Evolutionary conservation across 2,113 vertebrate species (phyloP).

Genomic region (Promerops cafer): DNA sequence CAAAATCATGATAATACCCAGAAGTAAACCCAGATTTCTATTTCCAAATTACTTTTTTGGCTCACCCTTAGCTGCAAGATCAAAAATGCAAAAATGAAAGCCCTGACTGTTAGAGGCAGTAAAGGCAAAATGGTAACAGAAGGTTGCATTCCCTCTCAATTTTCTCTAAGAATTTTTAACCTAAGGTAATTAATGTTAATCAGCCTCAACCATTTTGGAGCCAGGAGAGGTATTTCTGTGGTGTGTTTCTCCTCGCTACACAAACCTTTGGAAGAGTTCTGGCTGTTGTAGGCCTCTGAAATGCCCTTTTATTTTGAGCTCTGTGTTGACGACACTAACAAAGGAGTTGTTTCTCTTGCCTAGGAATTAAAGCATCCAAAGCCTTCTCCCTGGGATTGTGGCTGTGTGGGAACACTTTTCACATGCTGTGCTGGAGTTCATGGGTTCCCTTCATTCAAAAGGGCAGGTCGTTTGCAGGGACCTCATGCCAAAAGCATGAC

Average conservation of each 20-base stretch:
- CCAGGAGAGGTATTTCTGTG: background rate
- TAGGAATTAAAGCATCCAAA: background rate
- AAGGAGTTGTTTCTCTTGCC: slow-evolving; percentile 40
- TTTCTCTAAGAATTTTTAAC: background rate
- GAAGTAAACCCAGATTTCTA: background rate
- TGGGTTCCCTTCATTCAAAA: background rate
- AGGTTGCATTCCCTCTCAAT: background rate
- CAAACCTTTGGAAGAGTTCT: background rate
- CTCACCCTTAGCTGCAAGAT: background rate
- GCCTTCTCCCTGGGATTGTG: background rate
- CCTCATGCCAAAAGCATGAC: background rate
- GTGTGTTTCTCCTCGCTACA: background rate
- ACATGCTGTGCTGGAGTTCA: slow-evolving; percentile 11
- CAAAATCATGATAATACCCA: background rate
- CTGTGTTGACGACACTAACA: background rate
- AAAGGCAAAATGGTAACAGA: background rate
- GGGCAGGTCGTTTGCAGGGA: background rate
- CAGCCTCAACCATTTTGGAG: background rate
- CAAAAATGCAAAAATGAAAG: background rate
- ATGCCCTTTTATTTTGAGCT: background rate
- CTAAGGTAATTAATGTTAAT: background rate
- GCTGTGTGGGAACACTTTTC: background rate
- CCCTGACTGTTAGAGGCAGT: background rate
- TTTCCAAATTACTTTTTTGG: background rate
- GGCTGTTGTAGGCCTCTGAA: background rate